phyloP scores from a whole-genome alignment of 2,113 vertebrate species.

The Sardina pilchardus region DNA sequence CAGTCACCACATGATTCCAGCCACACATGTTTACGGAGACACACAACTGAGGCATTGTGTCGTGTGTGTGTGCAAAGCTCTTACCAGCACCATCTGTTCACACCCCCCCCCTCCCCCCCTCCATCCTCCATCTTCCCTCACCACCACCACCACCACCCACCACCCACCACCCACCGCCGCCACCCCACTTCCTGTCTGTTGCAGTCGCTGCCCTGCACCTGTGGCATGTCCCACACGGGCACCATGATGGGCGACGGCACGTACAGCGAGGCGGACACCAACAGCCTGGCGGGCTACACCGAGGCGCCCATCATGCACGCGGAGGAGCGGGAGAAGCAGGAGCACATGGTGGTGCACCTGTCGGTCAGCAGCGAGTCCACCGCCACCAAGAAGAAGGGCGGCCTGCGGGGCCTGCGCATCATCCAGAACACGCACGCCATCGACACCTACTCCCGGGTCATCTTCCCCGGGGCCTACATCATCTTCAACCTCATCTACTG shows the following conservation, averaged over 20 bases:
- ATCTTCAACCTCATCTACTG: conserved; percentile 98
- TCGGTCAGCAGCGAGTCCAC: conserved; percentile 81
- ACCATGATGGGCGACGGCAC: conserved; percentile 90
- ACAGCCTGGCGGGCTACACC: conserved; percentile 88
- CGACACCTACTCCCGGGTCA: conserved; percentile 92
- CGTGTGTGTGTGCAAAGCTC: background rate
- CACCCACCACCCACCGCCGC: background rate
- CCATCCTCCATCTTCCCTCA: no score
- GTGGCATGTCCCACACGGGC: conserved; percentile 83
- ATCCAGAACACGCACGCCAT: conserved; percentile 92
- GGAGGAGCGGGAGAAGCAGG: conserved; percentile 80
- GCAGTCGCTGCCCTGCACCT: conserved; percentile 81
- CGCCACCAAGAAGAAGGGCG: conserved; percentile 84
- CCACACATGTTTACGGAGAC: background rate
- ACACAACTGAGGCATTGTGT: background rate
- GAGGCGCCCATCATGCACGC: conserved; percentile 79
- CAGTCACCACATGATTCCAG: background rate
- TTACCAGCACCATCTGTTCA: background rate
- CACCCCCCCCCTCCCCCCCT: background rate
- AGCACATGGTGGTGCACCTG: conserved; percentile 86
- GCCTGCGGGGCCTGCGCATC: conserved; percentile 78
- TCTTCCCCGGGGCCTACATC: conserved; percentile 94
- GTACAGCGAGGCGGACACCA: conserved; percentile 88
- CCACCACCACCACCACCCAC: background rate
- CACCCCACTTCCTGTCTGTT: background rate